Conservation (phyloP, 2,113 vertebrate species). For the Trematomus loennbergii region DNA sequence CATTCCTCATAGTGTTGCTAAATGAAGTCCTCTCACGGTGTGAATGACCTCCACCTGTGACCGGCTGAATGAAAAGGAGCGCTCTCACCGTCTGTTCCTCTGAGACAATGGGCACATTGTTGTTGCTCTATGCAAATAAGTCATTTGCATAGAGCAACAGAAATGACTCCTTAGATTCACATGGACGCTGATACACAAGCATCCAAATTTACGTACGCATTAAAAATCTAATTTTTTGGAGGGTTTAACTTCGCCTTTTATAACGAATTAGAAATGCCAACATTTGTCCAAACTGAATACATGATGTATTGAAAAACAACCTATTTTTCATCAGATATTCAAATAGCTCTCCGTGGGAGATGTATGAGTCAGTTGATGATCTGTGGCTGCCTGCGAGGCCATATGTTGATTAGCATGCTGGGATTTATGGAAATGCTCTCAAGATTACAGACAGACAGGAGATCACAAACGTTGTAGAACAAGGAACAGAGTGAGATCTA, state of each 20-base stretch:
- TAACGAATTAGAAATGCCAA: not conserved
- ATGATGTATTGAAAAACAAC: not conserved
- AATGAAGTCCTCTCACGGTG: not conserved
- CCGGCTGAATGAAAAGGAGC: slow-evolving; percentile 8
- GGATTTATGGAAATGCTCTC: slow-evolving; percentile 29
- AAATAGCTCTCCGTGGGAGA: slow-evolving; percentile 50
- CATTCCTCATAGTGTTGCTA: not conserved
- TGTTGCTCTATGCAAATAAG: slow-evolving; percentile 45
- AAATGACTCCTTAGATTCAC: slow-evolving; percentile 6
- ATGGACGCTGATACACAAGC: not conserved
- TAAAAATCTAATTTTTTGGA: not conserved
- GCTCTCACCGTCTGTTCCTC: slow-evolving; percentile 22
- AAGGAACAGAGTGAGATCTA: not conserved
- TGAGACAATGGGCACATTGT: slow-evolving; percentile 43
- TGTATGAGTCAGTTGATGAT: slow-evolving; percentile 51
- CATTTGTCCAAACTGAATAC: not conserved
- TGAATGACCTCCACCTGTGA: slow-evolving; percentile 31
- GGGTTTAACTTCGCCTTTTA: not conserved
- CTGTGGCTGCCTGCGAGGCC: slow-evolving; percentile 38
- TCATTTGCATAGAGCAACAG: slow-evolving; percentile 32
- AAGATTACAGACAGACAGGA: not conserved
- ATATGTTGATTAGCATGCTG: slow-evolving; percentile 45
- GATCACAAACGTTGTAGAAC: not conserved
- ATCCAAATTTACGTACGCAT: not conserved
- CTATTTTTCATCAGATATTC: slow-evolving; percentile 24